These are phyloP conservation scores for Iguana delicatissima DNA, from an alignment of 2,797 vertebrate genomes.

Conservation along the genomic window DNA sequence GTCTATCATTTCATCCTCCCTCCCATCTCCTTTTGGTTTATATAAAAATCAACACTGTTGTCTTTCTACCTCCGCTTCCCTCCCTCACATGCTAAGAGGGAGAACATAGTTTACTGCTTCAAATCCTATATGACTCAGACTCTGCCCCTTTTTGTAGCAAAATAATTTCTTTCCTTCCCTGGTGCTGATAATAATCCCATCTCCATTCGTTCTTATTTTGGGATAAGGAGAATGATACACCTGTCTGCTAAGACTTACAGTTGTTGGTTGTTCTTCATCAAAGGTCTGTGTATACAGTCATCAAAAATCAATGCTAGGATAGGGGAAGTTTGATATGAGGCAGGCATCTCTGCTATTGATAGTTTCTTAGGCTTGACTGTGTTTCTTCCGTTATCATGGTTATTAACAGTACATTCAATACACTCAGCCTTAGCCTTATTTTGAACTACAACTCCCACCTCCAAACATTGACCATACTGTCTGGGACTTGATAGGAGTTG, in stretches of 20 bases:
- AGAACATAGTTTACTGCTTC: neutral
- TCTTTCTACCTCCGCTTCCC: neutral
- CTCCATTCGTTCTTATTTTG: neutral
- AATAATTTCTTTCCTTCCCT: neutral
- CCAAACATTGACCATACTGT: neutral
- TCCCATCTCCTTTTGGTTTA: neutral
- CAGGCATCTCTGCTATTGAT: neutral
- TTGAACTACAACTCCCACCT: neutral
- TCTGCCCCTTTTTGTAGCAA: neutral
- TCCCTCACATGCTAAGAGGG: neutral
- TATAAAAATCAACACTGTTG: neutral
- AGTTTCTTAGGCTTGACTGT: neutral
- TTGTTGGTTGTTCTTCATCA: neutral
- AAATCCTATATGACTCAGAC: neutral
- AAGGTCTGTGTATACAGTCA: neutral
- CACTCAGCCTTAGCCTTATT: neutral
- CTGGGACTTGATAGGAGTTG: neutral
- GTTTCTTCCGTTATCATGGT: neutral
- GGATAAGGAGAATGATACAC: neutral
- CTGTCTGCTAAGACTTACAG: neutral
- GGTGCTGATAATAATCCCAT: neutral
- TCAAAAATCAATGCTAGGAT: neutral
- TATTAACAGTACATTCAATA: neutral
- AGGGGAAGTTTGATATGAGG: neutral
- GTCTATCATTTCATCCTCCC: neutral